Evolutionary conservation across 2,113 vertebrate genomes (phyloP).

Genomic region (Psilopogon haemacephalus): DNA sequence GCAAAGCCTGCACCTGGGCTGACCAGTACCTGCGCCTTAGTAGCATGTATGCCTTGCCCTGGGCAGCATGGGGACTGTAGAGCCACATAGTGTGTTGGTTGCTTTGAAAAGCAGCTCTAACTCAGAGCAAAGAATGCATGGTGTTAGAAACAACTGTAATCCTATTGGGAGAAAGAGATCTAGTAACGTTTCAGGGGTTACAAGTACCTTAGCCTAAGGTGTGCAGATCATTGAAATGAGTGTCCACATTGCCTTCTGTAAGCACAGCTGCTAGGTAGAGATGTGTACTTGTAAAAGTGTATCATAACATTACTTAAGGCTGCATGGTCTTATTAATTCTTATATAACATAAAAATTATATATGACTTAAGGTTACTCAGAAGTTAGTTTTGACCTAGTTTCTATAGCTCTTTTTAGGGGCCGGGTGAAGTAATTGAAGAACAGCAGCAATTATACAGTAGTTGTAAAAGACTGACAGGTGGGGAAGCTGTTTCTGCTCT

Average conservation of each 20-base stretch:
- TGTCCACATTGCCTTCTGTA: neutral
- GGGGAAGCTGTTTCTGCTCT: no score
- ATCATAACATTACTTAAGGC: neutral
- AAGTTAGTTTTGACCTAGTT: neutral
- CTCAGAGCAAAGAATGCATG: neutral
- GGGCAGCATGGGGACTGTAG: fast-evolving
- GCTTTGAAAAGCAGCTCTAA: neutral
- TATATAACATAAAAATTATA: neutral
- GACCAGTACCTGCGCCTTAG: neutral
- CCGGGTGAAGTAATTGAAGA: neutral
- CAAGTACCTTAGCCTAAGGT: neutral
- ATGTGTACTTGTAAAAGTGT: neutral
- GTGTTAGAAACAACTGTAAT: neutral
- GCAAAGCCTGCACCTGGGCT: fast-evolving
- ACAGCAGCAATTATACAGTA: neutral
- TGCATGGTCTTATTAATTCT: neutral
- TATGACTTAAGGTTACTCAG: neutral
- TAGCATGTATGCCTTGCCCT: fast-evolving
- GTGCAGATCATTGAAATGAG: neutral
- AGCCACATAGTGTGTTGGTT: fast-evolving
- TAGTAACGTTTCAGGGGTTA: neutral
- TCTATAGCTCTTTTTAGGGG: no score
- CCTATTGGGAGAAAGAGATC: neutral
- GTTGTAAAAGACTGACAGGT: neutral
- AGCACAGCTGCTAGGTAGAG: neutral